Conservation (phyloP, 2,113 vertebrate genomes). For the Ammospiza caudacuta region DNA sequence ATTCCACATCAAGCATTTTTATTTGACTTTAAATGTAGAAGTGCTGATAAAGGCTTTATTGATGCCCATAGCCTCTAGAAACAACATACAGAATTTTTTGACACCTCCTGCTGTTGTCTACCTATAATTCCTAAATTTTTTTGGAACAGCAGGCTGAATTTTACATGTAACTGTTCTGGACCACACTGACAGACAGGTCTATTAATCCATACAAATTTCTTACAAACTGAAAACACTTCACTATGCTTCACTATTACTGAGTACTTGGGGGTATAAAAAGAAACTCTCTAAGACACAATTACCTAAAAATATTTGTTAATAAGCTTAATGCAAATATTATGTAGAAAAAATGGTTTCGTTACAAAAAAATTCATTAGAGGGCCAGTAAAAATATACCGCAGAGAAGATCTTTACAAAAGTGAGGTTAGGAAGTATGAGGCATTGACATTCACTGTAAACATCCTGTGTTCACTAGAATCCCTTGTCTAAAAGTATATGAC, state of each 20-base stretch:
- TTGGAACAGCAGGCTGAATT: not conserved
- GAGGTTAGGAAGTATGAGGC: conserved; percentile 78
- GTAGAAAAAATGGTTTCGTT: conserved; percentile 71
- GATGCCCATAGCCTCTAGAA: not conserved
- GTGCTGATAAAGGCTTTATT: conserved; percentile 1
- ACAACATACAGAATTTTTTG: not conserved
- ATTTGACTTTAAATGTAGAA: conserved; percentile 11
- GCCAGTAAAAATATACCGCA: conserved; percentile 80
- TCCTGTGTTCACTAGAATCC: conserved; percentile 72
- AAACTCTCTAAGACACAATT: conserved; percentile 54
- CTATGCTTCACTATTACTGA: conserved; percentile 58
- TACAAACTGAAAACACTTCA: conserved; percentile 11
- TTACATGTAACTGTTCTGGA: conserved; percentile 18
- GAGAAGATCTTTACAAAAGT: conserved; percentile 76
- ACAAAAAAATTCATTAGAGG: conserved; percentile 72
- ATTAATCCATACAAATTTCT: not conserved
- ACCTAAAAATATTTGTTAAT: conserved; percentile 76
- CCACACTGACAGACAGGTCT: not conserved
- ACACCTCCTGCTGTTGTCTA: not conserved
- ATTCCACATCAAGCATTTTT: not conserved
- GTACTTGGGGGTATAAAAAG: conserved; percentile 58
- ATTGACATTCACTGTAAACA: conserved; percentile 81
- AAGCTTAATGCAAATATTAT: conserved; percentile 72
- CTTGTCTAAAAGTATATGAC: conserved; percentile 71
- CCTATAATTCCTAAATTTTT: not conserved